Evolutionary conservation across 2,888 invertebrate genomes (phyloP).

Genomic region (Sesia apiformis): DNA sequence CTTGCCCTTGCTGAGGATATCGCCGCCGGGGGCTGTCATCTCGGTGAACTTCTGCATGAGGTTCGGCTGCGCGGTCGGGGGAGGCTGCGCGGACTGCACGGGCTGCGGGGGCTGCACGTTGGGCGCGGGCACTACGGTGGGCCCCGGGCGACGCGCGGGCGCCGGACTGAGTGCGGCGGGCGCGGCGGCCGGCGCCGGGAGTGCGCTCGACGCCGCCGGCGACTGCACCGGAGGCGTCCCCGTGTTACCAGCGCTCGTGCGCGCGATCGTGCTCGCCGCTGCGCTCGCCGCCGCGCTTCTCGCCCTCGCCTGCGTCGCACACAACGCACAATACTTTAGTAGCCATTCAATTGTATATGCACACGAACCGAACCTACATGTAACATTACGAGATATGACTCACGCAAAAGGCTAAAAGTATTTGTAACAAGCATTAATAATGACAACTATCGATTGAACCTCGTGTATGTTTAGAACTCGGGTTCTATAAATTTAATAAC

Average conservation of each 20-base stretch:
- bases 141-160: conserved; percentile 54
- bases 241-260: conserved; percentile 77
- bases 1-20: conserved; percentile 93
- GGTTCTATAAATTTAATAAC: no score
- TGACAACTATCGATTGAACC: no score
- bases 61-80: conserved; percentile 76
- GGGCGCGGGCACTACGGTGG: conserved; percentile 63
- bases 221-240: conserved; percentile 57
- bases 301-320: conserved; percentile 60
- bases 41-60: conserved; percentile 93
- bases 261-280: conserved; percentile 66
- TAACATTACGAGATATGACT: no score
- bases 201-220: conserved; percentile 30
- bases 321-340: background rate
- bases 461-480: no score
- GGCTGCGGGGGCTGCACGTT: conserved; percentile 42
- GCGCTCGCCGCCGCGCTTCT: conserved; percentile 64
- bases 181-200: conserved; percentile 13
- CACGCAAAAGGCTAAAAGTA: no score
- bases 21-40: conserved; percentile 91
- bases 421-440: no score
- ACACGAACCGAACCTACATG: no score
- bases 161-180: conserved; percentile 22
- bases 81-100: conserved; percentile 41
- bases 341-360: background rate